Conservation (phyloP, 2,888 invertebrate genomes). For the Drosophila kuntzei region DNA sequence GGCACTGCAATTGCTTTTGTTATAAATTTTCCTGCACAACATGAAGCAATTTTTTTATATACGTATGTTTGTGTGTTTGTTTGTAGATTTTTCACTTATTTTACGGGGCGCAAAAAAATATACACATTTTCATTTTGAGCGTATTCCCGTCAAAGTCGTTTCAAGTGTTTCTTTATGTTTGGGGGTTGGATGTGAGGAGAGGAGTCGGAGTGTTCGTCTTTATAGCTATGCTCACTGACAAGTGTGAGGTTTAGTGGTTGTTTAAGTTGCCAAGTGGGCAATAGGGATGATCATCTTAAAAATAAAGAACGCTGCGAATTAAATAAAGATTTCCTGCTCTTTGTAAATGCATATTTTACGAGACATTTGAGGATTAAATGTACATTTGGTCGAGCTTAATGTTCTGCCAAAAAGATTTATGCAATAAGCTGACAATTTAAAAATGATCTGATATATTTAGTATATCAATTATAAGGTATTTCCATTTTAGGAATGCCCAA, state of each 20-base stretch:
- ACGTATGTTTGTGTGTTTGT: neutral
- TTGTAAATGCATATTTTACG: constrained; percentile 35
- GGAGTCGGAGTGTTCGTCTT: constrained; percentile 22
- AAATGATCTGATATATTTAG: neutral
- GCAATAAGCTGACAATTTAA: constrained; percentile 10
- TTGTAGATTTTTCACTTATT: neutral
- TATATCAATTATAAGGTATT: constrained; percentile 3
- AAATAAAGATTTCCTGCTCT: constrained; percentile 44
- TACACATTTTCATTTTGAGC: constrained; percentile 20
- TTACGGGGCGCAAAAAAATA: constrained; percentile 7
- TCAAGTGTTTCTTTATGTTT: constrained; percentile 3
- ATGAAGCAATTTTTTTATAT: constrained; percentile 51
- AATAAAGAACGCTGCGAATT: constrained; percentile 52
- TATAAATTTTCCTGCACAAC: constrained; percentile 66
- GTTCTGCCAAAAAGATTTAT: constrained; percentile 15
- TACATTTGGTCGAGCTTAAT: constrained; percentile 18
- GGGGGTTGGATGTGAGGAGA: neutral
- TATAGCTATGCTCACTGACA: constrained; percentile 43
- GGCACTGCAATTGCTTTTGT: constrained; percentile 75
- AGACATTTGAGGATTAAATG: constrained; percentile 46
- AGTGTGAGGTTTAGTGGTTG: constrained; percentile 54
- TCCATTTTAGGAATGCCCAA: neutral
- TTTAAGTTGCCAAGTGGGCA: constrained; percentile 55
- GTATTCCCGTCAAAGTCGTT: constrained; percentile 5
- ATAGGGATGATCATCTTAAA: constrained; percentile 42